Evolutionary conservation across 2,113 vertebrate species (phyloP).

Genomic region (Zosterops pallidus): DNA sequence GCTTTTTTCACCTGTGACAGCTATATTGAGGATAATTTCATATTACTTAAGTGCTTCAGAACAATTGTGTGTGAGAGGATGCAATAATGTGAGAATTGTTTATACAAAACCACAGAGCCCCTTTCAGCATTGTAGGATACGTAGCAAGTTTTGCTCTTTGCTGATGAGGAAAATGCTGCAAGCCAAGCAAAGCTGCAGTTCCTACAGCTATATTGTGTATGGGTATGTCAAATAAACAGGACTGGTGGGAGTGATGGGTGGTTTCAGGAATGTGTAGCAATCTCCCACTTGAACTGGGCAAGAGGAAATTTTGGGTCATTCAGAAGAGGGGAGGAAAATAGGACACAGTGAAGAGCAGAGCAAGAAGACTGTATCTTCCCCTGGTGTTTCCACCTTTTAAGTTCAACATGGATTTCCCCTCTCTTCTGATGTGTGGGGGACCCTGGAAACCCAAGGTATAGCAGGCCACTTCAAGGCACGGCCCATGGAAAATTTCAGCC

Average conservation of each 20-base stretch:
- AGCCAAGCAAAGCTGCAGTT: slow-evolving; percentile 56
- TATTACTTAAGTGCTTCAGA: slow-evolving; percentile 62
- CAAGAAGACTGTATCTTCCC: background rate
- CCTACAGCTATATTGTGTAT: slow-evolving; percentile 17
- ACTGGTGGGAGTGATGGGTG: slow-evolving; percentile 1
- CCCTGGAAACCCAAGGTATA: background rate
- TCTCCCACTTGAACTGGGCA: background rate
- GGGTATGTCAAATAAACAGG: slow-evolving; percentile 27
- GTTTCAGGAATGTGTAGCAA: background rate
- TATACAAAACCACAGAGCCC: slow-evolving; percentile 36
- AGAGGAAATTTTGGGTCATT: slow-evolving; percentile 4
- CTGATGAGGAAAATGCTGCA: slow-evolving; percentile 32
- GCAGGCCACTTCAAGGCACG: background rate
- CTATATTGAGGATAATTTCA: slow-evolving; percentile 48
- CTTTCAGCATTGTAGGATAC: slow-evolving; percentile 44
- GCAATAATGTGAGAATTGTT: slow-evolving; percentile 65
- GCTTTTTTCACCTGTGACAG: slow-evolving; percentile 54
- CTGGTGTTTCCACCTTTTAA: background rate
- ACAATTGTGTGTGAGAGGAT: slow-evolving; percentile 52
- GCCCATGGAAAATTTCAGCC: background rate
- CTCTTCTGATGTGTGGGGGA: background rate
- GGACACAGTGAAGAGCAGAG: background rate
- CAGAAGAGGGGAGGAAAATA: background rate
- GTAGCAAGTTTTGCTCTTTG: slow-evolving; percentile 12
- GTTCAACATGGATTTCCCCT: background rate